Conservation (phyloP, 2,888 invertebrate species). For the Hermodice carunculata region DNA sequence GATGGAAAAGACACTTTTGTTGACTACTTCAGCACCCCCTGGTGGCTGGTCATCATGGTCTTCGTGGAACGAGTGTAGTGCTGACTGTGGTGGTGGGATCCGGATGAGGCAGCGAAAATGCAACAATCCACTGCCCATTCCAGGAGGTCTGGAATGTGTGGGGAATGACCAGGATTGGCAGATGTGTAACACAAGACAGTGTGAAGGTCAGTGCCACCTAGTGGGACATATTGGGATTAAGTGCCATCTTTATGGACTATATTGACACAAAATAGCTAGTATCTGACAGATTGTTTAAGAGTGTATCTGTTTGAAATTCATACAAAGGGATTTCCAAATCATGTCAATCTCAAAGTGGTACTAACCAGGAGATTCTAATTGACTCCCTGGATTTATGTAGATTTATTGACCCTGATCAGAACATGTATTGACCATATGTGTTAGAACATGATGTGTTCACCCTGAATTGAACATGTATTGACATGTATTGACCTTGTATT, state of each 20-base stretch:
- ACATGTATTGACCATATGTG: too few species aligned
- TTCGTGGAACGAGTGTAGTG: slow-evolving; percentile 78
- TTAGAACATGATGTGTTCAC: too few species aligned
- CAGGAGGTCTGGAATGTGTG: slow-evolving; percentile 73
- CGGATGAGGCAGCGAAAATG: slow-evolving; percentile 76
- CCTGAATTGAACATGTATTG: too few species aligned
- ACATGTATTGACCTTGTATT: too few species aligned
- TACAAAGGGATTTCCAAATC: neutral
- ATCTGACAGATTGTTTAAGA: neutral
- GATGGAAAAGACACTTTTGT: too few species aligned
- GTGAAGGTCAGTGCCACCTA: slow-evolving; percentile 61
- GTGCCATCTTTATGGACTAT: neutral
- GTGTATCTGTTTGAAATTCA: neutral
- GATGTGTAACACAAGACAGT: slow-evolving; percentile 76
- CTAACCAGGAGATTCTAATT: too few species aligned
- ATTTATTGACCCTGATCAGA: too few species aligned
- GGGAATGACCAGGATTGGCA: slow-evolving; percentile 83
- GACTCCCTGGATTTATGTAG: too few species aligned
- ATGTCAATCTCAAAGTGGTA: too few species aligned
- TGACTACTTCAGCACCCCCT: slow-evolving; percentile 73
- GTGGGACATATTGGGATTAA: too few species aligned
- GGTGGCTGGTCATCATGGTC: slow-evolving; percentile 76
- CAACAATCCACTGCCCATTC: slow-evolving; percentile 62
- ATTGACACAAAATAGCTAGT: neutral
- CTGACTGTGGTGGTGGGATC: slow-evolving; percentile 79